Evolutionary conservation across 2,113 vertebrate genomes (phyloP), one percentile per base, ranked within the genome.

Genomic region (Calypte anna): DNA sequence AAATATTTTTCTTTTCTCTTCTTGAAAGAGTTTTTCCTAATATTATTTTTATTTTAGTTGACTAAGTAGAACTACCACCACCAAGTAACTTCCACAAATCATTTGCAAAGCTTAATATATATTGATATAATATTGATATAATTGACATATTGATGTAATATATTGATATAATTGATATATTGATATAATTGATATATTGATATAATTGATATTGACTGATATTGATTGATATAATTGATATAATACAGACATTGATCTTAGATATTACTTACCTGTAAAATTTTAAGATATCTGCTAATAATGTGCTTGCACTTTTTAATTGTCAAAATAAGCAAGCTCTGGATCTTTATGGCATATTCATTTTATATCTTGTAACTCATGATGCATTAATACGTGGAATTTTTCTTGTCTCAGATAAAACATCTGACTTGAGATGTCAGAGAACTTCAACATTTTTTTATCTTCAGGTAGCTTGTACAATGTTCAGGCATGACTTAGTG

Each of bases 231-330:
- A 33, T 33, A 33, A 38, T 38, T 38, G 36, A 38, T 38, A 38
- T 38, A 38, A 25, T 13, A 21, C 3, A 27, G 5, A 27, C 2
- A 16, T 14, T 55, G 5, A 77, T 24, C 36, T 67, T 61, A 6
- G 16, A 14, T 44, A 57, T 14, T 67, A 22, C 4, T 22, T 44
- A 36, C 8, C 4, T 2, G 1, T 28, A 85, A 51, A 38, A 53
- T 23, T 43, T 57, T 30, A 36, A 63, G 9, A 18, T 55, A 33
- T 5, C 43, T 67, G 33, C 5, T 78, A 70, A 74, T n/a, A 31
- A 58, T 0, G 0, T 63, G 11, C 22, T 74, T 70, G 28, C 13
- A 43, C 4, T 80, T 44, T 8, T 68, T 58, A 66, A 48, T n/a
- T 55, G 51, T 25, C 13, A 59, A 83, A 96, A 91, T 28, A 82